Evolutionary conservation across 1,140 invertebrate species (phyloP).

Genomic region (Mylabris phalerata): DNA sequence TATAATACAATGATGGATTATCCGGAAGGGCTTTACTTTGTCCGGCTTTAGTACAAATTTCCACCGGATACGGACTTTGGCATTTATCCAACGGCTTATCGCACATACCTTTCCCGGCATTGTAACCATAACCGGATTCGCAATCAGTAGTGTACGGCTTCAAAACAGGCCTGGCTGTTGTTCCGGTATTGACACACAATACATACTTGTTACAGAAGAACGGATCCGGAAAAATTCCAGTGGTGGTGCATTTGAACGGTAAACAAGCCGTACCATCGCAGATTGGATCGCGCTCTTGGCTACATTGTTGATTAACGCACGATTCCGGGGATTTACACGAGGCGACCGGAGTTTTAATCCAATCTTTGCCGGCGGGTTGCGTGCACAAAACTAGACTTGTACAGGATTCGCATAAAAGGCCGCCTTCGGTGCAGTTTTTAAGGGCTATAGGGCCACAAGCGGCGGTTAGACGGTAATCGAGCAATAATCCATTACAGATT

Average conservation of each 20-base stretch:
- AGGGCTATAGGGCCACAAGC: background rate
- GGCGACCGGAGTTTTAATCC: background rate
- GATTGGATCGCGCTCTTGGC: background rate
- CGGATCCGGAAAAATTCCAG: conserved; percentile 5
- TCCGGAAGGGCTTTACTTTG: background rate
- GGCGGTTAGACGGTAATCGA: no score
- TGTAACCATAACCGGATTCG: background rate
- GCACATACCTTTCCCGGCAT: conserved; percentile 8
- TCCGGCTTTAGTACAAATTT: background rate
- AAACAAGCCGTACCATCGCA: conserved; percentile 2
- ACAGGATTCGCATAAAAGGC: conserved; percentile 3
- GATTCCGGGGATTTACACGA: background rate
- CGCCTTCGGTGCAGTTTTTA: background rate
- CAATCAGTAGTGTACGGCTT: background rate
- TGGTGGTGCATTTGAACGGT: background rate
- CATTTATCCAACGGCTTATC: background rate
- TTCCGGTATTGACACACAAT: background rate
- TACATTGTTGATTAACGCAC: background rate
- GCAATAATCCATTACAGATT: no score
- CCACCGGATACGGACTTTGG: background rate
- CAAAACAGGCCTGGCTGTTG: background rate
- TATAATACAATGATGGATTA: conserved; percentile 3
- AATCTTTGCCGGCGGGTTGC: no score
- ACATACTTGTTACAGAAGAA: conserved; percentile 7
- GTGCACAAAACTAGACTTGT: background rate